Evolutionary conservation across 2,797 vertebrate species (phyloP), one percentile per base, ranked within the genome.

Genomic region (Malurus splendens): DNA sequence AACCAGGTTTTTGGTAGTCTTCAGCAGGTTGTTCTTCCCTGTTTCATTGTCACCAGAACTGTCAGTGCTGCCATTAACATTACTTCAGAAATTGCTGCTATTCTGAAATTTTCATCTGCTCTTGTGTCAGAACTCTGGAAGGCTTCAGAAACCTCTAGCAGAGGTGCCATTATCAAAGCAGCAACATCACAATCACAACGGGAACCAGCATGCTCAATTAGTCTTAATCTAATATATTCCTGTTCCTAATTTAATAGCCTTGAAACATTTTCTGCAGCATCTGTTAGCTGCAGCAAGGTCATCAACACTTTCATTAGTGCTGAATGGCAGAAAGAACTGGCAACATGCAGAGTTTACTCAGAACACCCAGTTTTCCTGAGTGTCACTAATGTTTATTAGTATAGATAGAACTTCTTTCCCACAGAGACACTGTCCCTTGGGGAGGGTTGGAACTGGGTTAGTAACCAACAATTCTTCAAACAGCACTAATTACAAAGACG

Each of bases 191-290:
- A 41, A 36, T 57, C 4, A 0, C 86, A 90, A 67, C 42, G 85
- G 68, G 75, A 87, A 82, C 23, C 45, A 57, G 71, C 44, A 90
- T 30, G 72, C 79, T 93, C 75, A 65, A 62, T 94, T 90, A 91
- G 65, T 74, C 76, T 82, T 87, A 85, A 90, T 80, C 47, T 39
- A 84, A 57, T 50, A 9, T 55, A 66, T 64, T 90, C 89, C 50
- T 24, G 18, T 65, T 82, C 54, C 61, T 64, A 74, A 85, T 85
- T 88, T 71, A 92, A 82, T 54, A 74, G 79, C 36, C 50, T 68
- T 74, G 57, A 87, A 93, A 77, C 65, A 42, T 87, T 89, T 87
- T n/a, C 86, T 91, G 76, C 68, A 89, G 79, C 82, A 88, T 75
- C 75, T 89, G 68, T 78, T 80, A 51, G 32, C 39, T 89, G 76